A percentile compares a stretch with the other conserved stretches of the same genome.
These are phyloP conservation scores for Drosophila murphyi DNA, from an alignment of 1,140 invertebrate species.

Conservation along the genomic window DNA sequence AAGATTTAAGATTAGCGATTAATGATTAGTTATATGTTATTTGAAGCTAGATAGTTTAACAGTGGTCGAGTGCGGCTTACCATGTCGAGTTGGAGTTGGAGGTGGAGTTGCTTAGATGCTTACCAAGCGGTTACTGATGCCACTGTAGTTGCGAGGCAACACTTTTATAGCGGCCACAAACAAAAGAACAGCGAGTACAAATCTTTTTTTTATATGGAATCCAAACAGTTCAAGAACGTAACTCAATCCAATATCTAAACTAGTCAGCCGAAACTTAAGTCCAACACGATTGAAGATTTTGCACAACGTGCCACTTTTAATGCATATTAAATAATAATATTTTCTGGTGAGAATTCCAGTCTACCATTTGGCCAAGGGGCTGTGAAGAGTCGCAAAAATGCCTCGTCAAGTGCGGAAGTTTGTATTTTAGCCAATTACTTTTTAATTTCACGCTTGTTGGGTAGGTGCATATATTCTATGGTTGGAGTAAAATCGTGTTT, in stretches of 20 bases:
- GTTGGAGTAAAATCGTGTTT: neutral
- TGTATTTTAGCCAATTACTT: neutral
- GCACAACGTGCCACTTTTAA: no score
- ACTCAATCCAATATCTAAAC: conserved; percentile 45
- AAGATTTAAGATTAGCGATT: neutral
- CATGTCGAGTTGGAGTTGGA: conserved; percentile 25
- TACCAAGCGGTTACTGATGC: conserved; percentile 56
- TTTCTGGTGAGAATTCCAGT: no score
- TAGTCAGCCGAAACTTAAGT: conserved; percentile 10
- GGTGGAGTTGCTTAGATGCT: conserved; percentile 30
- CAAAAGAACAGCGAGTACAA: conserved; percentile 54
- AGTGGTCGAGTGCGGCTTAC: conserved; percentile 29
- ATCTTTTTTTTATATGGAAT: conserved; percentile 29
- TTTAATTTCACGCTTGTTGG: conserved; percentile 4
- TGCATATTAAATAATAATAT: no score
- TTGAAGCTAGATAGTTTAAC: neutral
- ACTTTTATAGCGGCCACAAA: conserved; percentile 64
- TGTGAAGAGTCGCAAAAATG: neutral
- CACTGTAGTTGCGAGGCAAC: conserved; percentile 23
- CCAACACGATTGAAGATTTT: neutral
- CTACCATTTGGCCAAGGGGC: no score
- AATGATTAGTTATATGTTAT: no score
- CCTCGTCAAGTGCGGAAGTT: neutral
- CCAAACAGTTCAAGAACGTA: conserved; percentile 56
- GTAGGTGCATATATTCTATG: neutral